Evolutionary conservation across 1,140 invertebrate species (phyloP), one percentile per base, ranked within the genome.

Genomic region (Tetragonula clypearis): DNA sequence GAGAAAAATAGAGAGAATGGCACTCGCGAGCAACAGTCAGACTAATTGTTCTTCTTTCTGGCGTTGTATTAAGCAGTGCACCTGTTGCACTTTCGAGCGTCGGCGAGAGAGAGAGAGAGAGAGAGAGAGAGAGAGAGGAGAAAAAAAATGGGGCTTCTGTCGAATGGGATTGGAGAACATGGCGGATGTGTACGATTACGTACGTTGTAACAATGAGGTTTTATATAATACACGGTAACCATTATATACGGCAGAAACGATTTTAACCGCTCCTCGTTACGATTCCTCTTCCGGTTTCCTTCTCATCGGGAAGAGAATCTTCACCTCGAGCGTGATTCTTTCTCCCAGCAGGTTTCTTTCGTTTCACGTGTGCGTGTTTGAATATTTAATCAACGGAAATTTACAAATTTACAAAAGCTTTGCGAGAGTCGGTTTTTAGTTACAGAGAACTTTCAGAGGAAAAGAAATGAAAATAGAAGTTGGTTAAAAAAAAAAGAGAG

Each of bases 201-300:
- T 73, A 90, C 80, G 85, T 88, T 92, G 87, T 90, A 88, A 84
- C 87, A 89, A 90, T 90, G 86, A 87, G 77, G 86, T 90, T 89
- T 89, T 89, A 87, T 90, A 88, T 87, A 89, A 87, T 79, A 89
- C 74, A 91, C 84, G 55, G 87, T 73, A 60, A 79, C 58, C 74
- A 66, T 78, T 78, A 81, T 66, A 78, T 66, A 78, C 60, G 65
- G 35, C 60, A 81, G 41, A 79, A 30, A 11, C 21, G 23, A 72
- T 71, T 35, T 4, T 19, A 26, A 30, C 15, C 23, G 5, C 17
- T 77, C 58, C 53, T 26, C 17, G 30, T 23, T 4, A 21, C 11
- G 21, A 30, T 62, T 55, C 26, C 72, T 21, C 1, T 66, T 41
- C 72, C 26, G 30, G 21, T 4, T 76, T 19, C 17, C 23, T 60